Percentiles rank a stretch among this genome's conserved stretches.
phyloP scores from a whole-genome alignment of 2,797 vertebrate species.

The Pangasius macronema region DNA sequence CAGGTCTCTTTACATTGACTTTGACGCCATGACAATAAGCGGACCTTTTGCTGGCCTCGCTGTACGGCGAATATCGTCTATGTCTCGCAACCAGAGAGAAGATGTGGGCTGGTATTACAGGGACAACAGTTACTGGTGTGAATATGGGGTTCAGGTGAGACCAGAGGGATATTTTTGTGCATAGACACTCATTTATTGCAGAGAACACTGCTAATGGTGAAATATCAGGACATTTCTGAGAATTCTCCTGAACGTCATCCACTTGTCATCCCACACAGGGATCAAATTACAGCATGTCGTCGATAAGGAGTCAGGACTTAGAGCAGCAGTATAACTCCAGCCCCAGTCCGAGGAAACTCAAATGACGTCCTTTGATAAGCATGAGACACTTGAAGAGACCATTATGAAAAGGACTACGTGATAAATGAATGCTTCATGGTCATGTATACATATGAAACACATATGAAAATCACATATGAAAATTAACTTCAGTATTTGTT shows the following conservation, averaged over 20 bases:
- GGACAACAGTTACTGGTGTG: constrained; percentile 66
- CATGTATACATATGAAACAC: neutral
- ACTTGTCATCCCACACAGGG: constrained; percentile 46
- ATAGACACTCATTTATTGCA: neutral
- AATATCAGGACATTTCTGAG: neutral
- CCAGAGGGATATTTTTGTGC: neutral
- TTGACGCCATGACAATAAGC: constrained; percentile 56
- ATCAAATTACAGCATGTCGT: constrained; percentile 34
- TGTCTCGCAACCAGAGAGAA: constrained; percentile 56
- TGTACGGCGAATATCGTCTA: constrained; percentile 55
- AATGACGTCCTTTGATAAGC: no score
- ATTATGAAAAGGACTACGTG: no score
- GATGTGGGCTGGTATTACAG: constrained; percentile 70
- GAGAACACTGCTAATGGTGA: neutral
- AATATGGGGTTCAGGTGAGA: constrained; percentile 68
- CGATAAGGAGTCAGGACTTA: constrained; percentile 61
- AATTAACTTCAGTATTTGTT: neutral
- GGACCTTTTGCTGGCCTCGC: neutral
- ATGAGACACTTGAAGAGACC: no score
- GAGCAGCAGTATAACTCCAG: constrained; percentile 60
- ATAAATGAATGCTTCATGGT: neutral
- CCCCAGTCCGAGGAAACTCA: no score
- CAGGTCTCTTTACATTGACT: constrained; percentile 69
- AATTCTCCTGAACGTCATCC: neutral
- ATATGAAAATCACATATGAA: no score